These are phyloP conservation scores for Crotophaga sulcirostris DNA, from an alignment of 2,113 vertebrate species.

Conservation along the genomic window DNA sequence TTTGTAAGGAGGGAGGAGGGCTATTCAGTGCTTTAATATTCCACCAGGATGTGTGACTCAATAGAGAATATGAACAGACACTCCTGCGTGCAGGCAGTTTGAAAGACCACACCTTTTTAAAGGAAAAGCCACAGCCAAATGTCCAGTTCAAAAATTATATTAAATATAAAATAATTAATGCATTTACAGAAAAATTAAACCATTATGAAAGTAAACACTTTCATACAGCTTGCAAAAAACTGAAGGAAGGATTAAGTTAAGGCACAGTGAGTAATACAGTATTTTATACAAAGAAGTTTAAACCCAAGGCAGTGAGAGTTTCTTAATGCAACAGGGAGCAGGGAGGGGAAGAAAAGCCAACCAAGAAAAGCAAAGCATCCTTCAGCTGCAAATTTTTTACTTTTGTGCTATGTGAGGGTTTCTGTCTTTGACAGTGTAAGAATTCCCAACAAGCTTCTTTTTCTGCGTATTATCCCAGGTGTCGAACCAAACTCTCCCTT, in stretches of 20 bases:
- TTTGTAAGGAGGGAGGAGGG: not conserved
- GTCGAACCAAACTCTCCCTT: not conserved
- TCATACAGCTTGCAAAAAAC: constrained; percentile 66
- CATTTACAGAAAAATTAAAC: constrained; percentile 71
- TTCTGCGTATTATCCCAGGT: not conserved
- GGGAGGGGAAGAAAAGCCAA: not conserved
- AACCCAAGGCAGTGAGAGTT: constrained; percentile 41
- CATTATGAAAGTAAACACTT: constrained; percentile 45
- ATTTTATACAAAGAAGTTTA: constrained; percentile 51
- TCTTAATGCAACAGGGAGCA: not conserved
- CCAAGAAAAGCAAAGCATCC: not conserved
- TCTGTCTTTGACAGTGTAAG: not conserved
- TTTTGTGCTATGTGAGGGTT: not conserved
- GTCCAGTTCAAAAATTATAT: constrained; percentile 68
- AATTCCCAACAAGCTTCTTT: not conserved
- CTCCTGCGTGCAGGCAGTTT: not conserved
- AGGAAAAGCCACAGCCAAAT: constrained; percentile 33
- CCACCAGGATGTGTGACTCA: not conserved
- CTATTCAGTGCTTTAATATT: too few species aligned
- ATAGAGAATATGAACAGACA: not conserved
- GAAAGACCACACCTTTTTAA: not conserved
- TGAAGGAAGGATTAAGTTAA: constrained; percentile 76
- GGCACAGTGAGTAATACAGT: constrained; percentile 73
- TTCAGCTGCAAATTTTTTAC: not conserved
- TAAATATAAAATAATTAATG: constrained; percentile 75